Evolutionary conservation across 64 coral and sea anemone species (phyloP), one percentile per base, ranked within the genome.

Genomic region (Astreopora myriophthalma): DNA sequence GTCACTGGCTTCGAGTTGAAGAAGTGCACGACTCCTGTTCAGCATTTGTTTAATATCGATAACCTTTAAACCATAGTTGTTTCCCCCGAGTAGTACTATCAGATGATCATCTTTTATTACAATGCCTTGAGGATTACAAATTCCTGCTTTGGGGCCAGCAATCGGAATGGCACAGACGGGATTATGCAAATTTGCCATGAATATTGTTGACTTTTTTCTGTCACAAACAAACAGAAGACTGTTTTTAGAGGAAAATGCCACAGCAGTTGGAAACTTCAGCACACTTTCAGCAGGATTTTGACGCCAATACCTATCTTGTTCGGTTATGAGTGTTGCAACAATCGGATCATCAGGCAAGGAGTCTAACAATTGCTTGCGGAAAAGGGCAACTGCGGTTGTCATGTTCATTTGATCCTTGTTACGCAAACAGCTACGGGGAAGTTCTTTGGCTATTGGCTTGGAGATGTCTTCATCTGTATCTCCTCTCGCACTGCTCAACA

Each of bases 361-460:
- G 37, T 71, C 26, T 14, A 90, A n/a, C 3, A 90, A 48, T 27
- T 66, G 4, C 13, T 80, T 46, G 22, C 26, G 46, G 58, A 90
- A 90, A 26, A 90, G 22, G 22, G 55, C 2, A 7, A 90, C 88
- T 57, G 88, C 88, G 17, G 88, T 90, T 32, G 14, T 36, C 88
- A 90, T 90, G 88, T 90, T 55, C 88, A 90, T 90, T 34, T 90
- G 88, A 31, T 90, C 88, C 66, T 90, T 82, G 26, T 90, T 90
- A 0, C 66, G 76, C 27, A 81, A 71, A 46, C 60, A 67, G 32
- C 75, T 80, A 2, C 76, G 61, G 6, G 88, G 63, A 71, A 90
- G 63, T 29, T 22, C 60, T 23, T 25, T 48, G 34, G 88, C 88
- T 12, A 90, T 90, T 51, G 75, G 76, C 76, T 80, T 80, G 1